Conservation (phyloP, 2,888 invertebrate genomes). For the Sphaerophoria rueppellii region DNA sequence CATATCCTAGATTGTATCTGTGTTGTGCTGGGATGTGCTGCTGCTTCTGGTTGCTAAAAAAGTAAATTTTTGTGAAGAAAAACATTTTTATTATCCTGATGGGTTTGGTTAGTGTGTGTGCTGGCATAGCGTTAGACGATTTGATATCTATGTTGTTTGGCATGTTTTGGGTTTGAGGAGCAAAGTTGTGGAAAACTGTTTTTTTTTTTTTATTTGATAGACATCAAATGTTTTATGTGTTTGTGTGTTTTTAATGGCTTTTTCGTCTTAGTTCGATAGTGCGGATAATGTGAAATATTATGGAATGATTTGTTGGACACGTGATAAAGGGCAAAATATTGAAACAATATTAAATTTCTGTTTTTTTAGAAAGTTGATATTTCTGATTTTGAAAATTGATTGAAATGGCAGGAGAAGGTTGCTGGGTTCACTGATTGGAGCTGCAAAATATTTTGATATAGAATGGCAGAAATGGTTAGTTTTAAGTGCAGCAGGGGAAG, state of each 20-base stretch:
- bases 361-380: neutral
- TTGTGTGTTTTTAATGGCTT: conserved; percentile 38
- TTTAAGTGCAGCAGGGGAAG: no score
- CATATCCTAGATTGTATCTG: conserved; percentile 56
- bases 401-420: no score
- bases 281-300: conserved; percentile 13
- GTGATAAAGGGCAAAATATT: neutral
- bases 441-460: no score
- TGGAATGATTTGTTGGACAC: conserved; percentile 1
- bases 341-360: neutral
- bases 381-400: no score
- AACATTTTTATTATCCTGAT: conserved; percentile 45
- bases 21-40: conserved; percentile 6
- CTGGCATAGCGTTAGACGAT: conserved; percentile 8
- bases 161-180: conserved; percentile 10
- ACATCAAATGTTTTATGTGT: conserved; percentile 21
- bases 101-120: neutral
- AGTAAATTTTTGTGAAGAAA: conserved; percentile 31
- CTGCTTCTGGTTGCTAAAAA: neutral
- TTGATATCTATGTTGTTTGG: conserved; percentile 21
- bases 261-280: conserved; percentile 27
- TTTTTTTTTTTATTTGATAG: conserved; percentile 42
- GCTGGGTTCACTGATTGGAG: no score
- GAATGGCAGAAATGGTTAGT: no score
- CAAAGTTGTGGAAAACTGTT: neutral